phyloP scores from a whole-genome alignment of 2,113 vertebrate genomes.

The Nematolebias whitei region DNA sequence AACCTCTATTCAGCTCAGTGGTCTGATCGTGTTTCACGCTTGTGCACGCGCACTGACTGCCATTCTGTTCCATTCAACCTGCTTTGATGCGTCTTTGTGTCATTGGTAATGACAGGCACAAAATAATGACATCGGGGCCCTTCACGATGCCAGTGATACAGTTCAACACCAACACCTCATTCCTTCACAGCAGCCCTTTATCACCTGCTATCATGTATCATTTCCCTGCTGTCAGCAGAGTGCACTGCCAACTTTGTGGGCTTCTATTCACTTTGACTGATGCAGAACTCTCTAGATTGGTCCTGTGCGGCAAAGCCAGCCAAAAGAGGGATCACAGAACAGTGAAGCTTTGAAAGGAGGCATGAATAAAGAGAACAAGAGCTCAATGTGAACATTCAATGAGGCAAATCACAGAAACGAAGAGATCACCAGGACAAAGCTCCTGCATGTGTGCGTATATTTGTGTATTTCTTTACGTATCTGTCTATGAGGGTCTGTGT shows the following conservation, averaged over 20 bases:
- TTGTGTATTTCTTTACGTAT: slow-evolving; percentile 9
- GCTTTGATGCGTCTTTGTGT: slow-evolving; percentile 52
- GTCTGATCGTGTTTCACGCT: slow-evolving; percentile 72
- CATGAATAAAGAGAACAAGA: slow-evolving; percentile 40
- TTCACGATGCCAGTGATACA: slow-evolving; percentile 31
- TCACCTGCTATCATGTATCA: slow-evolving; percentile 1
- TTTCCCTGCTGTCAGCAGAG: slow-evolving; percentile 40
- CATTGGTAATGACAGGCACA: slow-evolving; percentile 58
- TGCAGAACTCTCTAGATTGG: slow-evolving; percentile 27
- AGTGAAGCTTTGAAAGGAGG: slow-evolving; percentile 33
- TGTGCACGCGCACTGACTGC: slow-evolving; percentile 45
- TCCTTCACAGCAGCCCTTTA: slow-evolving; percentile 1
- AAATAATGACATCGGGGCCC: slow-evolving; percentile 36
- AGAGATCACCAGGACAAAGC: slow-evolving; percentile 24
- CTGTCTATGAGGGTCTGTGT: slow-evolving; percentile 8
- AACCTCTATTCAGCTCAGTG: slow-evolving; percentile 52
- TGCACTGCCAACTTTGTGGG: slow-evolving; percentile 23
- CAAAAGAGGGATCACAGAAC: slow-evolving; percentile 59
- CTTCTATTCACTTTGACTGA: slow-evolving; percentile 52
- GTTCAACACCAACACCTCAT: slow-evolving; percentile 21
- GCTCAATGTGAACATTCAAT: slow-evolving; percentile 26
- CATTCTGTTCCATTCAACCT: slow-evolving; percentile 50
- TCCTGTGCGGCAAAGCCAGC: slow-evolving; percentile 21
- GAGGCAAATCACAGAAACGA: slow-evolving; percentile 20
- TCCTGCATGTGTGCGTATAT: slow-evolving; percentile 1